Percentiles rank a stretch among this genome's conserved stretches.
phyloP scores from a whole-genome alignment of 2,113 vertebrate species.

The Psephotus haematonotus region DNA sequence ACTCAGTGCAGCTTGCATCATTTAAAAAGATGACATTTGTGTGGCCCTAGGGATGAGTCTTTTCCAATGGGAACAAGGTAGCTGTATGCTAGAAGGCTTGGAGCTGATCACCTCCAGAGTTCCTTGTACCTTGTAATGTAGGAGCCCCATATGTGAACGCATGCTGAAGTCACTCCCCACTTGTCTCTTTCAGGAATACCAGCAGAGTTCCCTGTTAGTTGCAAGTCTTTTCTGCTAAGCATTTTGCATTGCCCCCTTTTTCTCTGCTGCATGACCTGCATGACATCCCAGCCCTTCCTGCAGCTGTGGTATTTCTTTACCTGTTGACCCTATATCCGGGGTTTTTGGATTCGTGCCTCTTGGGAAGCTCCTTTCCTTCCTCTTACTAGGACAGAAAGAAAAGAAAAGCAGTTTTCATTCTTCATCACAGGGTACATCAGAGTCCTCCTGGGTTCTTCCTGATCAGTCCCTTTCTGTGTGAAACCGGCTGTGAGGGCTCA shows the following conservation, averaged over 20 bases:
- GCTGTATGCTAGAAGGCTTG: background rate
- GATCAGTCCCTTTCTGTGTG: background rate
- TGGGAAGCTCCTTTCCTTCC: background rate
- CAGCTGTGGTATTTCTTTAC: background rate
- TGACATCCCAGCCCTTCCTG: background rate
- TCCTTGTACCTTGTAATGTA: background rate
- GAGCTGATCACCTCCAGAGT: background rate
- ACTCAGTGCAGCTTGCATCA: background rate
- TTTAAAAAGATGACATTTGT: background rate
- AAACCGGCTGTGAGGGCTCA: background rate
- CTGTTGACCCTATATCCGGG: background rate
- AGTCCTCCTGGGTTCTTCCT: background rate
- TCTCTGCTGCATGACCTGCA: background rate
- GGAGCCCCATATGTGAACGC: rapidly evolving
- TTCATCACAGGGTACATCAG: background rate
- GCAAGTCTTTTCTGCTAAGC: background rate
- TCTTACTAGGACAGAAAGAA: background rate
- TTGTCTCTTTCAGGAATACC: background rate
- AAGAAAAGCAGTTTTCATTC: background rate
- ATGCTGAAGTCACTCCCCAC: background rate
- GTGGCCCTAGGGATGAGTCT: background rate
- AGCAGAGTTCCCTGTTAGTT: background rate
- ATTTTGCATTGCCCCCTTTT: background rate
- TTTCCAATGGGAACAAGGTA: background rate
- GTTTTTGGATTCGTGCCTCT: background rate